Percentiles rank a stretch among this genome's conserved stretches.
Evolutionary conservation across 1,140 invertebrate genomes (phyloP).

Genomic region (Aphaenogaster ashmeadi): DNA sequence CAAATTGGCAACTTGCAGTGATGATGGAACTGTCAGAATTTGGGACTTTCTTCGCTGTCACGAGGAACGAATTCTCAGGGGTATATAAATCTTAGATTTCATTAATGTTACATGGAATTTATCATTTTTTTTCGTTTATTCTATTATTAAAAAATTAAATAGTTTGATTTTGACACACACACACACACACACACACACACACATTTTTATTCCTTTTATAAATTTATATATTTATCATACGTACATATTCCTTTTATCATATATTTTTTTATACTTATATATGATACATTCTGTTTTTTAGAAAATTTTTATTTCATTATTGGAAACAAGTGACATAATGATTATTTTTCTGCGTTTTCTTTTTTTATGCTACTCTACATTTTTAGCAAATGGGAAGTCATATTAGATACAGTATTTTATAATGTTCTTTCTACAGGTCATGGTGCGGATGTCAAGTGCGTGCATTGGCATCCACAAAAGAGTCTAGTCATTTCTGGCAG

Average conservation of each 20-base stretch:
- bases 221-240: background rate
- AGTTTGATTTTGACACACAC: background rate
- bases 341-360: background rate
- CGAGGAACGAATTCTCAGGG: constrained; percentile 98
- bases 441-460: constrained; percentile 99
- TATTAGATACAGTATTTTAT: background rate
- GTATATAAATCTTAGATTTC: constrained; percentile 86
- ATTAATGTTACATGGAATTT: background rate
- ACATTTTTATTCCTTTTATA: constrained; percentile 1
- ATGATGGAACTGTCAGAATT: constrained; percentile 99
- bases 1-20: constrained; percentile 99
- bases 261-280: background rate
- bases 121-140: background rate
- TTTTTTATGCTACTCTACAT: background rate
- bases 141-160: background rate
- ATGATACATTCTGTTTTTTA: background rate
- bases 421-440: constrained; percentile 91
- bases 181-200: background rate
- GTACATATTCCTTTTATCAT: background rate
- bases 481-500: constrained; percentile 98
- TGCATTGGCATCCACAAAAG: constrained; percentile 99
- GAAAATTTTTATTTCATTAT: background rate
- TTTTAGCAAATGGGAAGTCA: background rate
- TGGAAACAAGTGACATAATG: background rate
- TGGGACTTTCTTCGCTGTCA: constrained; percentile 99